Evolutionary conservation across 2,113 vertebrate genomes (phyloP).

Genomic region (Zosterops hypoxanthus): DNA sequence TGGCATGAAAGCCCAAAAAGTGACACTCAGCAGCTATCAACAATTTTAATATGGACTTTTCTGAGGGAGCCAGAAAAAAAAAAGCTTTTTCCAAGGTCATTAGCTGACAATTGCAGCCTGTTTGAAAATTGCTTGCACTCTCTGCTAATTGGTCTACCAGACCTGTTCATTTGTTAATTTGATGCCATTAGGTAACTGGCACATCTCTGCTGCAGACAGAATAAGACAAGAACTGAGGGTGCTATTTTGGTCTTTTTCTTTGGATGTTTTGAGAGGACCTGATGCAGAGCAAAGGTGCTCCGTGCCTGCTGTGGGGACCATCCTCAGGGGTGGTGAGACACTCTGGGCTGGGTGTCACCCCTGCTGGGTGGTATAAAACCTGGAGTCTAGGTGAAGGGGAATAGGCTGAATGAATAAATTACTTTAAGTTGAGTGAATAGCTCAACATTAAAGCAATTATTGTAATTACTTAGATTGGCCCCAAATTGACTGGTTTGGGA

Average conservation of each 20-base stretch:
- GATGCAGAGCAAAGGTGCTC: background rate
- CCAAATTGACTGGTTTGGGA: background rate
- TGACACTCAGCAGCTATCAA: constrained; percentile 24
- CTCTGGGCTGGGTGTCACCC: background rate
- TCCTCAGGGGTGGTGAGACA: background rate
- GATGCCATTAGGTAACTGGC: constrained; percentile 54
- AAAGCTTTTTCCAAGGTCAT: constrained; percentile 37
- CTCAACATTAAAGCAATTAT: constrained; percentile 33
- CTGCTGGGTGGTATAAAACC: background rate
- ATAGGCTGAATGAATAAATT: background rate
- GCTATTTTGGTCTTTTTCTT: background rate
- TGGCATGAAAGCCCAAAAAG: constrained; percentile 4
- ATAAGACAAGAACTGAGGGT: background rate
- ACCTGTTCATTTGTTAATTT: constrained; percentile 67
- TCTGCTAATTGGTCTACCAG: constrained; percentile 52
- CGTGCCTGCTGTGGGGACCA: background rate
- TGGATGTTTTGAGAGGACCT: background rate
- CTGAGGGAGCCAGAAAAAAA: background rate
- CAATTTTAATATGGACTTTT: constrained; percentile 36
- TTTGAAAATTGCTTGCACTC: constrained; percentile 50
- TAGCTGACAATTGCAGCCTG: constrained; percentile 46
- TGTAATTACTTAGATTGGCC: background rate
- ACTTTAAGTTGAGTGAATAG: background rate
- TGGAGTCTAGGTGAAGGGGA: background rate
- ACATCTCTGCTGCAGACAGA: constrained; percentile 19